Conservation (phyloP, 2,888 invertebrate genomes). For the Acholoe squamosa region DNA sequence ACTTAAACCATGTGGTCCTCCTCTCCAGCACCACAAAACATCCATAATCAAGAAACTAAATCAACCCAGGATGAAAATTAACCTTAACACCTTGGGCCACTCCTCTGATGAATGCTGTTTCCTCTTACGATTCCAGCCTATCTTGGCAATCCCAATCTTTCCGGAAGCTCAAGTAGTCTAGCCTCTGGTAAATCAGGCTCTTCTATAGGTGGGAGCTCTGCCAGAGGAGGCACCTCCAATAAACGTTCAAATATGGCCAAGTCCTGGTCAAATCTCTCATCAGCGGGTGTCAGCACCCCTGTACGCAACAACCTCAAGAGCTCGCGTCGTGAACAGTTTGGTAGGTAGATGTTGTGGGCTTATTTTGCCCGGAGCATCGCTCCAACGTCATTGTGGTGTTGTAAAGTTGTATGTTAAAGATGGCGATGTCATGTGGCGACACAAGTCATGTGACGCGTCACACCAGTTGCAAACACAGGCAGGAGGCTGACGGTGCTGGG, state of each 20-base stretch:
- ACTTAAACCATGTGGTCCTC: too few relatives aligned
- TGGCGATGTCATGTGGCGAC: background rate
- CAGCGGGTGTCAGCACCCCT: conserved; percentile 20
- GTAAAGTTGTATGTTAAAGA: background rate
- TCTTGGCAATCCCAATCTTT: conserved; percentile 54
- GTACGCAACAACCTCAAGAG: conserved; percentile 33
- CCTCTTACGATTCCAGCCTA: conserved; percentile 57
- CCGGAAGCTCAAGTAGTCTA: conserved; percentile 56
- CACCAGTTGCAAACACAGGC: background rate
- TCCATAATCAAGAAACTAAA: background rate
- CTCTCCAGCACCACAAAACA: too few relatives aligned
- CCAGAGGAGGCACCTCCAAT: background rate
- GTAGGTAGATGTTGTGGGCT: conserved; percentile 43
- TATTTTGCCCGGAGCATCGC: background rate
- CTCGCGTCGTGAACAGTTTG: conserved; percentile 30
- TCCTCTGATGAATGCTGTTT: conserved; percentile 6
- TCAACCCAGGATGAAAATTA: background rate
- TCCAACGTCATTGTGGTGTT: conserved; percentile 31
- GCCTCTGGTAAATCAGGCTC: conserved; percentile 58
- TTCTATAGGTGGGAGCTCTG: conserved; percentile 2
- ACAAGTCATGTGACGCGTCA: conserved; percentile 14
- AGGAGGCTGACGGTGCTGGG: conserved; percentile 40
- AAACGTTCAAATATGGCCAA: conserved; percentile 58
- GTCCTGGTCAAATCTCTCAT: conserved; percentile 59
- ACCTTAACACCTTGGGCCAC: background rate